Evolutionary conservation across 2,888 invertebrate genomes (phyloP), one percentile per base, ranked within the genome.

Genomic region (Keiferia lycopersicella): DNA sequence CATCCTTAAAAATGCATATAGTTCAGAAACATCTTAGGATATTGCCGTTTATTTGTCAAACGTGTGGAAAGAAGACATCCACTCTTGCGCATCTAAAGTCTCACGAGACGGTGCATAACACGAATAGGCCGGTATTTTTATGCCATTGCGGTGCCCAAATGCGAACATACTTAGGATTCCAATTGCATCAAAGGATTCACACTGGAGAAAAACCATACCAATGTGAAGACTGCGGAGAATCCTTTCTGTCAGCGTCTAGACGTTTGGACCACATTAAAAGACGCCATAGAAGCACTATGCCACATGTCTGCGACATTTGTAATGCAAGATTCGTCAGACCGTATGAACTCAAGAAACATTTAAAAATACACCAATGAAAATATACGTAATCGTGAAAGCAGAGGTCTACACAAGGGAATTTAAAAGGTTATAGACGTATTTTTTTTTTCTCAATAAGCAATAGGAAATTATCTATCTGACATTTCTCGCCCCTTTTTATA

Each of bases 1-100:
- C 87, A 0, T 90, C 90, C 0, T 65, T 91, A 0, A 78, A 81
- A 2, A 80, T 83, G 1, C 90, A 91, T 63, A 87, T 90, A 10
- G 70, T 85, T 0, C 88, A 89, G 50, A 91, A 91, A 67, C 90
- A 91, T 67, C 64, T 90, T 0, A 79, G 85, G 48, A 79, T 89
- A 0, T 65, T 87, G 0, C 88, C 89, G 0, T 85, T 77, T 51
- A 76, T 81, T 0, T 91, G 90, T 45, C 75, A 80, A 11, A 73
- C 72, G 0, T 91, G 90, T 51, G 89, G 89, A 0, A 90, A 90
- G 60, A 75, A 88, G 0, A 81, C 87, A 0, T 87, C 89, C 0
- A 90, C 86, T 0, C 65, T 81, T 1, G 79, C 77, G 0, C 90
- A 91, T 66, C 74, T 87, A 16, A 74, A 69, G 2, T 83, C 87